Conservation (phyloP, 2,797 vertebrate genomes). For the Meda fulgida region DNA sequence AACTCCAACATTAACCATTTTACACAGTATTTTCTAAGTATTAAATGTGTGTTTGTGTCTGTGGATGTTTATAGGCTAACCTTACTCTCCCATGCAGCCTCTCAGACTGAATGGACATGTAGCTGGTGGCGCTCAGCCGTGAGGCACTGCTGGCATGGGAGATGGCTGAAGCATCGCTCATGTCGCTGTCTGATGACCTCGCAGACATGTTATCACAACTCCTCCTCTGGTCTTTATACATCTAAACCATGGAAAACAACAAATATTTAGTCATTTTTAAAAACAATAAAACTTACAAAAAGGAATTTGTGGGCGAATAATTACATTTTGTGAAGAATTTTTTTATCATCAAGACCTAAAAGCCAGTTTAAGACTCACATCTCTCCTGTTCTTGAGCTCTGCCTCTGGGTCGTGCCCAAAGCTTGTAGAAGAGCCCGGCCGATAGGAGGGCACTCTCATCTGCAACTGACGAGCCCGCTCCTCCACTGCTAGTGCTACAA, state of each 20-base stretch:
- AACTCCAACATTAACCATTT: not conserved
- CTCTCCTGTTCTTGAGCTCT: constrained; percentile 92
- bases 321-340: not conserved
- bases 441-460: constrained; percentile 91
- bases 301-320: not conserved
- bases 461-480: constrained; percentile 91
- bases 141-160: constrained; percentile 98
- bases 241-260: constrained; percentile 29
- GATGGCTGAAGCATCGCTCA: constrained; percentile 93
- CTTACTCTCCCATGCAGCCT: constrained; percentile 91
- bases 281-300: not conserved
- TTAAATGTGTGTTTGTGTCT: not conserved
- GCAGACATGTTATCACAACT: constrained; percentile 97
- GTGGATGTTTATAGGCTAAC: constrained; percentile 73
- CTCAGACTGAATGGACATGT: constrained; percentile 98
- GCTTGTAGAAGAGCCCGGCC: constrained; percentile 86
- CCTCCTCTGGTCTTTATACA: constrained; percentile 89
- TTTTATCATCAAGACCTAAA: not conserved
- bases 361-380: constrained; percentile 70
- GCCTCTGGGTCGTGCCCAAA: constrained; percentile 89
- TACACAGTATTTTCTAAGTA: not conserved
- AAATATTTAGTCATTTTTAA: not conserved
- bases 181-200: constrained; percentile 95
- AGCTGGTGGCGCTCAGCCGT: constrained; percentile 97
- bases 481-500: constrained; percentile 88